A percentile compares a stretch with the other conserved stretches of the same genome.
These are phyloP conservation scores for Formica selysi DNA, from an alignment of 1,140 invertebrate species.

Conservation along the genomic window DNA sequence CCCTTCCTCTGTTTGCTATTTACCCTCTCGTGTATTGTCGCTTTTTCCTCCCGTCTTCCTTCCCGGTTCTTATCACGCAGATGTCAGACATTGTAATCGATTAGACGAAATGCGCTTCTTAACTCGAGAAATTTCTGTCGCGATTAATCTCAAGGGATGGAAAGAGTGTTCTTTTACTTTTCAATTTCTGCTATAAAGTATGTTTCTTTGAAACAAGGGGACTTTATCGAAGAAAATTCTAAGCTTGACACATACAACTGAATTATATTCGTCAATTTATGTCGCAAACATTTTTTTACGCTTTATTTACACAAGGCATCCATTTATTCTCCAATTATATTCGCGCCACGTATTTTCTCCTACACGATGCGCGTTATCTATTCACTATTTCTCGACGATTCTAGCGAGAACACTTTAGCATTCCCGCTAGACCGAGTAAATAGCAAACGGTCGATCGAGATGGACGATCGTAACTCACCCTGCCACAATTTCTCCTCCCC, in stretches of 20 bases:
- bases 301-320: background rate
- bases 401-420: constrained; percentile 14
- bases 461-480: constrained; percentile 41
- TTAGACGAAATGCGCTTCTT: constrained; percentile 34
- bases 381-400: constrained; percentile 13
- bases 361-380: background rate
- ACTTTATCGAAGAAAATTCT: background rate
- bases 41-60: constrained; percentile 12
- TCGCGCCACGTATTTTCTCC: background rate
- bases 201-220: background rate
- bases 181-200: constrained; percentile 3
- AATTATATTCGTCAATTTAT: constrained; percentile 5
- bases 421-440: constrained; percentile 37
- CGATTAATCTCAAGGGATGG: constrained; percentile 6
- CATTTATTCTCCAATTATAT: constrained; percentile 15
- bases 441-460: constrained; percentile 41
- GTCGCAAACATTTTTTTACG: background rate
- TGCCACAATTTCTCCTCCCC: constrained; percentile 28
- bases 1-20: constrained; percentile 33
- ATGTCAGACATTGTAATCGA: constrained; percentile 5
- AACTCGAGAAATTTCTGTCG: background rate
- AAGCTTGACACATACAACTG: background rate
- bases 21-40: background rate
- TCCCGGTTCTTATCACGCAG: constrained; percentile 9
- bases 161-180: constrained; percentile 19